These are phyloP conservation scores for Smittia aterrima DNA, from an alignment of 2,888 invertebrate genomes.

Conservation along the genomic window DNA sequence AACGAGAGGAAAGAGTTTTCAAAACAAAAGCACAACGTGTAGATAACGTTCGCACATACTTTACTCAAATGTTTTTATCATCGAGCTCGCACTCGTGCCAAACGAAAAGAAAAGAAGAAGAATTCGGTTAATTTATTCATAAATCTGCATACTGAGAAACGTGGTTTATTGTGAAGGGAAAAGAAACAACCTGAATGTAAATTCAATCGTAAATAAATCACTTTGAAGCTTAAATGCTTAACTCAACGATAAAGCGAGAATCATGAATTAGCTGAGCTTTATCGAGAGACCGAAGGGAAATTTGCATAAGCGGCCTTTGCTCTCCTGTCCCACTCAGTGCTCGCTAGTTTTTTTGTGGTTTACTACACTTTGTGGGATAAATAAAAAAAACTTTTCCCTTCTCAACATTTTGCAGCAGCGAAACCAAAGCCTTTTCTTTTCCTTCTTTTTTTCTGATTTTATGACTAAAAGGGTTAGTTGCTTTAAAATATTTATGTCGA, in stretches of 20 bases:
- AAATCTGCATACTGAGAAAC: background rate
- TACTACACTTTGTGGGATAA: background rate
- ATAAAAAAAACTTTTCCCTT: constrained; percentile 10
- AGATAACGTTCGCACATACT: too few relatives aligned
- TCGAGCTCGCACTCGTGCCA: too few relatives aligned
- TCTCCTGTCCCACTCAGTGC: background rate
- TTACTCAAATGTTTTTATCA: too few relatives aligned
- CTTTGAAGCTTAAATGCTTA: background rate
- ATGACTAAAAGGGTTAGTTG: constrained; percentile 29
- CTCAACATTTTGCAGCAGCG: background rate
- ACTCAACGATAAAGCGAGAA: constrained; percentile 33
- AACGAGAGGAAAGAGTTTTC: too few relatives aligned
- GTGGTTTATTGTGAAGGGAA: background rate
- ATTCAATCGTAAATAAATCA: constrained; percentile 26
- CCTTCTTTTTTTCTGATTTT: constrained; percentile 6
- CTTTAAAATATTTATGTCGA: constrained; percentile 40
- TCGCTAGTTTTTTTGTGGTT: background rate
- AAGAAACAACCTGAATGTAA: constrained; percentile 8
- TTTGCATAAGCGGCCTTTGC: background rate
- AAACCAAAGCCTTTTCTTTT: background rate
- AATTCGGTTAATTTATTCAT: background rate
- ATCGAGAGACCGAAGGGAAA: background rate
- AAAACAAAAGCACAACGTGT: too few relatives aligned
- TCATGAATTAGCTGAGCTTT: constrained; percentile 31
- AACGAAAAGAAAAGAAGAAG: too few relatives aligned